Evolutionary conservation across 2,797 vertebrate genomes (phyloP).

Genomic region (Neoniphon sammara): DNA sequence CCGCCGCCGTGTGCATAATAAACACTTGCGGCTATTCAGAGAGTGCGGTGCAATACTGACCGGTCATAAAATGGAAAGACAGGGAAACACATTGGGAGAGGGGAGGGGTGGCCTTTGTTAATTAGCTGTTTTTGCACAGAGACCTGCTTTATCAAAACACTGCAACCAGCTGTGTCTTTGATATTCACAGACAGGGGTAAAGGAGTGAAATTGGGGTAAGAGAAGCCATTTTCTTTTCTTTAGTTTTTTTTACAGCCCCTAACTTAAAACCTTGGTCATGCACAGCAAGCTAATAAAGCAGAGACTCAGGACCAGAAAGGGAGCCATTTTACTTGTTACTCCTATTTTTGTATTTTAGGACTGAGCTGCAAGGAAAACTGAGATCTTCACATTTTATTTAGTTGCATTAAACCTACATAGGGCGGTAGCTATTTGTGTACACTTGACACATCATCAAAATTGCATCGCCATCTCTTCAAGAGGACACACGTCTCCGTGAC

Average conservation of each 20-base stretch:
- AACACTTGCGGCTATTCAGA: slow-evolving; percentile 79
- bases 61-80: slow-evolving; percentile 84
- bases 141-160: slow-evolving; percentile 90
- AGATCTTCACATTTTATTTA: background rate
- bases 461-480: background rate
- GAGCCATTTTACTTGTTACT: slow-evolving; percentile 56
- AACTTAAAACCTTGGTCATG: slow-evolving; percentile 69
- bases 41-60: slow-evolving; percentile 68
- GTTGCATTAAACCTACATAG: background rate
- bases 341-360: slow-evolving; percentile 6
- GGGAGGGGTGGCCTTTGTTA: slow-evolving; percentile 84
- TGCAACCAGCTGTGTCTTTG: slow-evolving; percentile 93
- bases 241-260: slow-evolving; percentile 73
- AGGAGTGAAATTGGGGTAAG: slow-evolving; percentile 60
- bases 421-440: background rate
- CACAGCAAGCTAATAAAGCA: slow-evolving; percentile 62
- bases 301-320: slow-evolving; percentile 36
- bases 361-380: slow-evolving; percentile 19
- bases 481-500: background rate
- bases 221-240: slow-evolving; percentile 66
- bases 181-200: slow-evolving; percentile 84
- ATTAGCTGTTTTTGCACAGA: slow-evolving; percentile 91
- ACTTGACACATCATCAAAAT: background rate
- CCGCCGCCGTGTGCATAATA: slow-evolving; percentile 74
- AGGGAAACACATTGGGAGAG: slow-evolving; percentile 70